These are phyloP conservation scores for Diarsia mendica DNA, from an alignment of 2,888 invertebrate genomes.

Conservation along the genomic window DNA sequence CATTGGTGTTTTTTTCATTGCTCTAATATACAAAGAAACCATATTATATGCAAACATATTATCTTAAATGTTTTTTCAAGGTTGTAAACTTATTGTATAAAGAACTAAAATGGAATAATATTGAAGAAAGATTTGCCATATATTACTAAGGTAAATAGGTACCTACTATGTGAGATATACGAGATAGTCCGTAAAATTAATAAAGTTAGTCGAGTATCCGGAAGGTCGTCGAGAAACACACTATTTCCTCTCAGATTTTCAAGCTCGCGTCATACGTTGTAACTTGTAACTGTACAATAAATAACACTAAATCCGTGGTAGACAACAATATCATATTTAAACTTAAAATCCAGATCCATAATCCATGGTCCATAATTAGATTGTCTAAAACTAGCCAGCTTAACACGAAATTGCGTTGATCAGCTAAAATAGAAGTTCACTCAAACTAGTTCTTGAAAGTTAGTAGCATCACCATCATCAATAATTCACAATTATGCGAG, in stretches of 20 bases:
- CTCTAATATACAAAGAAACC: conserved; percentile 1
- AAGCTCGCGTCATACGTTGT: background rate
- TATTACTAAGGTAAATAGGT: too few relatives aligned
- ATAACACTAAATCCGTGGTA: too few relatives aligned
- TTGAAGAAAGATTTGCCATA: background rate
- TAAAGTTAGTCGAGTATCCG: background rate
- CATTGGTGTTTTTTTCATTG: conserved; percentile 29
- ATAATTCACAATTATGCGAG: conserved; percentile 40
- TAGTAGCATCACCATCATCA: conserved; percentile 23
- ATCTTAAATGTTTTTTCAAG: background rate
- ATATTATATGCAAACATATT: background rate
- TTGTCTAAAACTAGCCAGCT: conserved; percentile 8
- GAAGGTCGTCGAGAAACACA: background rate
- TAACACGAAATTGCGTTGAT: background rate
- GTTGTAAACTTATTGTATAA: background rate
- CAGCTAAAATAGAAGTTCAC: conserved; percentile 1
- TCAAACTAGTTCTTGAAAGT: conserved; percentile 1
- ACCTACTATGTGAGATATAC: background rate
- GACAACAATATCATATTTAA: background rate
- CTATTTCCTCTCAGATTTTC: background rate
- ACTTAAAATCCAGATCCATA: background rate
- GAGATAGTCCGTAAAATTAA: background rate
- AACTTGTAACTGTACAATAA: background rate
- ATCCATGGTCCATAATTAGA: background rate
- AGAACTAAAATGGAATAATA: background rate